Base-by-base conservation (phyloP, 1,140 invertebrate species). In the Caenorhabditis latens region DNA sequence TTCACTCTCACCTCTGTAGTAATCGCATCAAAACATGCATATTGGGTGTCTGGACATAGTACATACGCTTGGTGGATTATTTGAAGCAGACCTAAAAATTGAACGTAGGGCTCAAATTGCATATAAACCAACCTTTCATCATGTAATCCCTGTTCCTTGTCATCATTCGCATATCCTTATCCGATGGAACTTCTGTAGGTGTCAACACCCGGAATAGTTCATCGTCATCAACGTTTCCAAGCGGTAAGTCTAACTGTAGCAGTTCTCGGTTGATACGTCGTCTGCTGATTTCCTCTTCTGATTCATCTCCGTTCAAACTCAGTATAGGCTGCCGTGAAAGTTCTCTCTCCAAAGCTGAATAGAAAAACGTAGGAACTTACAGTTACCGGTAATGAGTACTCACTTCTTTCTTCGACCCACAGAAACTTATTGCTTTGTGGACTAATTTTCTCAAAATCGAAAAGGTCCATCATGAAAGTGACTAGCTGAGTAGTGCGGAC, bases 361-460 rank as follows among this genome's bases (percentile, higher is more conserved):
- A 58, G 4, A 0, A n/a, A 2, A 4, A 8, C n/a, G 3, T 58
- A n/a, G 3, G 8, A 8, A 19, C n/a, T n/a, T 4, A 16, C 16
- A 58, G 1, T n/a, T n/a, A 58, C 13, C 6, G 4, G n/a, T 58
- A 58, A n/a, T 2, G n/a, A 58, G 32, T 32, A n/a, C 57, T 58
- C 8, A 58, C 57, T n/a, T n/a, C n/a, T 58, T n/a, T 58, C 57
- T n/a, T 58, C 57, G 19, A 46, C 67, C 71, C 71, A 79, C 1
- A 0, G 71, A 11, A 79, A 79, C 5, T 79, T 79, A 5, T 79
- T n/a, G 24, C 1, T 24, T 8, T 43, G 40, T 13, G 13, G 40
- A 50, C 19, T 50, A 6, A 79, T 79, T 50, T 53, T 79, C n/a
- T 79, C 71, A 50, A 79, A 79, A 79, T 79, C 71, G 24, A 79